These are phyloP conservation scores for Porphyrio hochstetteri DNA, from an alignment of 2,113 vertebrate species.

Conservation along the genomic window DNA sequence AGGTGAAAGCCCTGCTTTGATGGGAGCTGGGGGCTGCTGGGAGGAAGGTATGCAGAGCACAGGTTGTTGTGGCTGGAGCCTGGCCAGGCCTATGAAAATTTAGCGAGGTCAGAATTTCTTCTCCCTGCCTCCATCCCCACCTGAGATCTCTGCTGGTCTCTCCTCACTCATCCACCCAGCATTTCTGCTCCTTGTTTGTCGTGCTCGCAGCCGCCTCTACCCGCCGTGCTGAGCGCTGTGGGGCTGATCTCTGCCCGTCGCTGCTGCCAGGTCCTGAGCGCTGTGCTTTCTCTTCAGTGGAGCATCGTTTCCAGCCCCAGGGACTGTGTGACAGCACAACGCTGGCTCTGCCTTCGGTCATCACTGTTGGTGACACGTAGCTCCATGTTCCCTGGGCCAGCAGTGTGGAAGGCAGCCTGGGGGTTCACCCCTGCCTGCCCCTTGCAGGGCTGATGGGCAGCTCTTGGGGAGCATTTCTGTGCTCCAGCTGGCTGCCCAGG, in stretches of 20 bases:
- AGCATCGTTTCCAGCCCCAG: background rate
- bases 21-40: background rate
- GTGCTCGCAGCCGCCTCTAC: accelerated
- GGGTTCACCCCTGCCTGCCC: background rate
- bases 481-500: background rate
- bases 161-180: accelerated
- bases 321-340: background rate
- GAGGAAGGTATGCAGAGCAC: background rate
- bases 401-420: background rate
- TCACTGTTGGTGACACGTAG: accelerated
- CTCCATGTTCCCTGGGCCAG: background rate
- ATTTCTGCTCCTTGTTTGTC: background rate
- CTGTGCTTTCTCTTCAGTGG: background rate
- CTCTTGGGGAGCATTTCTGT: accelerated
- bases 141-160: background rate
- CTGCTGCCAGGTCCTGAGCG: background rate
- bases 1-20: background rate
- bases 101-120: background rate
- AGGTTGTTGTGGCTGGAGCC: background rate
- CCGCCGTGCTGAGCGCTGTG: accelerated
- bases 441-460: background rate
- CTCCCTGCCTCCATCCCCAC: background rate
- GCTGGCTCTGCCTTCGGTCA: background rate
- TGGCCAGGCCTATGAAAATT: background rate
- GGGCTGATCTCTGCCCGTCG: background rate